These are phyloP conservation scores for Cosmorhoe ocellata DNA, from an alignment of 2,888 invertebrate genomes.

Conservation along the genomic window DNA sequence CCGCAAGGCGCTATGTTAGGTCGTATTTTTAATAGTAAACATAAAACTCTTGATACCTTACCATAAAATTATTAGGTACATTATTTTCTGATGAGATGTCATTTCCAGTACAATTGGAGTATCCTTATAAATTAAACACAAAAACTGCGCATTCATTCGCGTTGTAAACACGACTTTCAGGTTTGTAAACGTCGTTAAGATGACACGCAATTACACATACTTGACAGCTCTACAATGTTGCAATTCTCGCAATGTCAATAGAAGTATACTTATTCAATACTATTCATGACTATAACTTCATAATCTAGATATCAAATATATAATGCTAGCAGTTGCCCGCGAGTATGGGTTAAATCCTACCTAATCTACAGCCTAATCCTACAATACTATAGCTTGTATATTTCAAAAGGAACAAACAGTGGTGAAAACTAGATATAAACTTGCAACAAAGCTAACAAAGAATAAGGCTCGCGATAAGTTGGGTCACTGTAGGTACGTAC, in stretches of 20 bases:
- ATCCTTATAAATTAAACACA: slow-evolving; percentile 13
- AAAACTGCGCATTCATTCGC: slow-evolving; percentile 20
- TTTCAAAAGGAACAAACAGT: too few species aligned
- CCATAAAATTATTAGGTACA: neutral
- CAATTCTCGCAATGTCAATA: slow-evolving; percentile 9
- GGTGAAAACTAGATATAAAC: neutral
- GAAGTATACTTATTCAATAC: neutral
- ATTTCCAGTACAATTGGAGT: neutral
- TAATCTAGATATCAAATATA: too few species aligned
- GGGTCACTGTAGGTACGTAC: slow-evolving; percentile 5
- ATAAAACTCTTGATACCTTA: too few species aligned
- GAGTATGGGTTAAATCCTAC: too few species aligned
- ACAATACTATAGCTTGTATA: too few species aligned
- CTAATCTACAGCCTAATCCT: too few species aligned
- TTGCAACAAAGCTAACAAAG: slow-evolving; percentile 8
- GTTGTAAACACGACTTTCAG: slow-evolving; percentile 27
- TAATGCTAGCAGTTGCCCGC: too few species aligned
- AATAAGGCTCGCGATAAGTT: slow-evolving; percentile 13
- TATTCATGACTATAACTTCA: too few species aligned
- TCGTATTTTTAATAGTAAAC: too few species aligned
- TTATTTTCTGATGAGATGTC: slow-evolving; percentile 1
- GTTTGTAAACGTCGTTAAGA: slow-evolving; percentile 24
- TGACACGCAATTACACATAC: slow-evolving; percentile 25
- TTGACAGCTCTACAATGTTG: slow-evolving; percentile 22
- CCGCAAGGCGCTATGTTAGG: neutral